Conservation (phyloP, 2,888 invertebrate species). For the Lepidochrysops patricia region DNA sequence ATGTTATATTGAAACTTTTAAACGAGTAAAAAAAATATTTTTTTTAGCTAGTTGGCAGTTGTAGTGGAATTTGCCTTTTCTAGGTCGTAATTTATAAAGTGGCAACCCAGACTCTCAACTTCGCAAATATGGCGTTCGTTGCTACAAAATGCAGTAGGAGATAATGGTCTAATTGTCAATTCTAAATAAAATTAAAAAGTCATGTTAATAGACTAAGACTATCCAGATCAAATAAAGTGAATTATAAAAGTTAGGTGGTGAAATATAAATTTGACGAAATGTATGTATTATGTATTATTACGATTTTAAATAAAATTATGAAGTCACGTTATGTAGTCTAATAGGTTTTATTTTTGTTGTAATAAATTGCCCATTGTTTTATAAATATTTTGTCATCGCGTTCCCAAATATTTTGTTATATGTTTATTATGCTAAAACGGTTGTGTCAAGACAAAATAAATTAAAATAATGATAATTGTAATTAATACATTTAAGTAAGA, state of each 20-base stretch:
- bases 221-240: constrained; percentile 39
- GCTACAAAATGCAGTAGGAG: constrained; percentile 62
- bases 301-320: constrained; percentile 37
- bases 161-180: constrained; percentile 56
- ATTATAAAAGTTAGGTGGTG: constrained; percentile 44
- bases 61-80: background rate
- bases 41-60: background rate
- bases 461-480: constrained; percentile 6
- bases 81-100: constrained; percentile 15
- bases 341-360: constrained; percentile 14
- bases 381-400: constrained; percentile 11
- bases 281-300: constrained; percentile 46
- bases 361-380: constrained; percentile 37
- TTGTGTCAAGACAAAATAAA: constrained; percentile 43
- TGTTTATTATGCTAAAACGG: constrained; percentile 25
- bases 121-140: constrained; percentile 68
- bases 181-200: constrained; percentile 55
- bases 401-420: constrained; percentile 22
- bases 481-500: background rate
- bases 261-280: constrained; percentile 64
- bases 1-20: too few relatives aligned
- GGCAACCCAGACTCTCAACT: constrained; percentile 37
- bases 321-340: constrained; percentile 27
- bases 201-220: constrained; percentile 45
- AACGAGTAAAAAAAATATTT: too few relatives aligned